These are phyloP conservation scores for Harpagoxenus sublaevis DNA, from an alignment of 2,888 invertebrate genomes.

Conservation along the genomic window DNA sequence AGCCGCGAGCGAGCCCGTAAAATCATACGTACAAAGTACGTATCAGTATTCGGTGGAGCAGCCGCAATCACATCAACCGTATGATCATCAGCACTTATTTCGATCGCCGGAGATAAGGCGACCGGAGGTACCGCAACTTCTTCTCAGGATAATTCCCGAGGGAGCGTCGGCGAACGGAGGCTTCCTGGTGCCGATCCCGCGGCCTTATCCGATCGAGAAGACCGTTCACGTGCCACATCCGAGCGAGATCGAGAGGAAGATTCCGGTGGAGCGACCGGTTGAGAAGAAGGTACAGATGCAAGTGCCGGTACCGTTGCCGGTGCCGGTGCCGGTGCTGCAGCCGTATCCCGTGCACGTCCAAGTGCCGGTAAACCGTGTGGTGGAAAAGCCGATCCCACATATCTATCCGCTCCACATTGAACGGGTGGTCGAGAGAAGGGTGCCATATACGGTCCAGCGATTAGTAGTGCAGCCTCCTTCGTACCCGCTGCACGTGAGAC, in stretches of 20 bases:
- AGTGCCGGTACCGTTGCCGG: conserved; percentile 87
- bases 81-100: conserved; percentile 6
- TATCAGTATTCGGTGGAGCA: conserved; percentile 25
- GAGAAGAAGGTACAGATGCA: conserved; percentile 87
- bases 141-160: conserved; percentile 38
- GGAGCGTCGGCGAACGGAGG: conserved; percentile 9
- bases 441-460: conserved; percentile 87
- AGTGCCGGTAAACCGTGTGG: conserved; percentile 87
- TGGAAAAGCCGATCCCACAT: conserved; percentile 87
- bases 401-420: conserved; percentile 85
- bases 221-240: conserved; percentile 49
- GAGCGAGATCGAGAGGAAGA: conserved; percentile 87
- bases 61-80: neutral
- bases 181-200: conserved; percentile 45
- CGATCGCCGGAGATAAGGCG: neutral
- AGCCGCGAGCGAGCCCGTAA: neutral
- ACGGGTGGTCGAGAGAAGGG: conserved; percentile 87
- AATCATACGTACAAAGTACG: neutral
- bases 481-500: conserved; percentile 85
- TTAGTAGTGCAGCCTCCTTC: conserved; percentile 86
- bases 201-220: conserved; percentile 75
- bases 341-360: conserved; percentile 84
- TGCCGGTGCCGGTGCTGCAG: conserved; percentile 86
- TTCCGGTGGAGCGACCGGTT: conserved; percentile 88
- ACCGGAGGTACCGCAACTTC: neutral